Percentiles rank a stretch among this genome's conserved stretches.
Conservation (phyloP, 1,140 invertebrate genomes). For the Magallana ariakensis region DNA sequence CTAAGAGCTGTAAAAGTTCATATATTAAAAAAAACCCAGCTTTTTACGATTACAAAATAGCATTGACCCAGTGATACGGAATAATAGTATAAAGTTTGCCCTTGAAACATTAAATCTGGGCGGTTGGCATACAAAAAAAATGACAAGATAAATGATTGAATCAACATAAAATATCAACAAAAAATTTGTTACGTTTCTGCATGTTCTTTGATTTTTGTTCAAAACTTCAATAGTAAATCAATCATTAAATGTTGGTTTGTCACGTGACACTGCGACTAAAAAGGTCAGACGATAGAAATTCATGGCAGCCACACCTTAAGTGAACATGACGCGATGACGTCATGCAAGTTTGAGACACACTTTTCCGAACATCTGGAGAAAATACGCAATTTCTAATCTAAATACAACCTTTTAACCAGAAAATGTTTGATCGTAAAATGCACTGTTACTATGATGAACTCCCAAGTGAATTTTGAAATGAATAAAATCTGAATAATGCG, state of each 20-base stretch:
- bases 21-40: no score
- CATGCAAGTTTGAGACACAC: not conserved
- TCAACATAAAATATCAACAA: not conserved
- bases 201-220: slow-evolving; percentile 18
- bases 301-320: not conserved
- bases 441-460: no score
- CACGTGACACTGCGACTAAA: not conserved
- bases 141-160: slow-evolving; percentile 11
- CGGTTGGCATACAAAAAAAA: not conserved
- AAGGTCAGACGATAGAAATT: not conserved
- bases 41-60: not conserved
- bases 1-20: no score
- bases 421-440: no score
- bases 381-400: no score
- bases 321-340: slow-evolving; percentile 12
- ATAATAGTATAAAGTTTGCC: not conserved
- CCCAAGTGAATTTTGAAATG: no score
- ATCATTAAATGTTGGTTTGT: not conserved
- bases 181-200: not conserved
- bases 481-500: no score
- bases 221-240: slow-evolving; percentile 36
- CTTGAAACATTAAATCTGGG: not conserved
- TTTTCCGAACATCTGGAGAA: not conserved
- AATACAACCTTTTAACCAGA: no score
- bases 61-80: not conserved